Conservation (phyloP, 2,113 vertebrate species). For the Apodemus speciosus region DNA sequence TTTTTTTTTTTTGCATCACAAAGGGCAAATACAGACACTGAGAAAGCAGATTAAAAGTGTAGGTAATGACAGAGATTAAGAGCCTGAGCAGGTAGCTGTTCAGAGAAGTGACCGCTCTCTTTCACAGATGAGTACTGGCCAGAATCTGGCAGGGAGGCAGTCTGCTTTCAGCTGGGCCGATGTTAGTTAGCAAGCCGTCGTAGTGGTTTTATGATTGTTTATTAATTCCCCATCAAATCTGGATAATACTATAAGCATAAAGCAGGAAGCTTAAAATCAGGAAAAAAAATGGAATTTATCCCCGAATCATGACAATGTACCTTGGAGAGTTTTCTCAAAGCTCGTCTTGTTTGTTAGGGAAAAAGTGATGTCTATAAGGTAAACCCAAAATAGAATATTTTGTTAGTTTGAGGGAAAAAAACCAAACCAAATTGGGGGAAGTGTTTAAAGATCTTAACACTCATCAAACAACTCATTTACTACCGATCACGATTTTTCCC, state of each 20-base stretch:
- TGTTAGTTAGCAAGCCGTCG: conserved; percentile 70
- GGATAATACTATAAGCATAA: conserved; percentile 74
- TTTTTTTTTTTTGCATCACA: neutral
- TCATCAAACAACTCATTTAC: neutral
- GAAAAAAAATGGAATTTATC: conserved; percentile 30
- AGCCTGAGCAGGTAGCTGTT: conserved; percentile 45
- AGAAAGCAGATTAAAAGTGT: conserved; percentile 17
- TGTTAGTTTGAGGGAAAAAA: conserved; percentile 38
- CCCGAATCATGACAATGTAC: conserved; percentile 10
- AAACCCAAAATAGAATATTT: conserved; percentile 63
- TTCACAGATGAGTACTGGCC: conserved; percentile 67
- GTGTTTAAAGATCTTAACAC: conserved; percentile 7
- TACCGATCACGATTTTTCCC: neutral
- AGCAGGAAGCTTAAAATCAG: conserved; percentile 66
- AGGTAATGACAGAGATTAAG: conserved; percentile 28
- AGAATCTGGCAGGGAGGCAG: conserved; percentile 64
- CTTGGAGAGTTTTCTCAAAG: neutral
- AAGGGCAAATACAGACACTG: conserved; percentile 1
- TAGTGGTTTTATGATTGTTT: conserved; percentile 62
- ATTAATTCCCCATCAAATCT: conserved; percentile 78
- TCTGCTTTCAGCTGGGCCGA: conserved; percentile 71
- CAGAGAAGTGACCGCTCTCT: conserved; percentile 39
- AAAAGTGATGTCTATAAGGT: conserved; percentile 44
- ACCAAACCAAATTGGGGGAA: neutral
- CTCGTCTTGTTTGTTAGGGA: neutral